Percentiles rank a stretch among this genome's conserved stretches.
phyloP scores from a whole-genome alignment of 2,113 vertebrate species.

The Anser brachyrhynchus region DNA sequence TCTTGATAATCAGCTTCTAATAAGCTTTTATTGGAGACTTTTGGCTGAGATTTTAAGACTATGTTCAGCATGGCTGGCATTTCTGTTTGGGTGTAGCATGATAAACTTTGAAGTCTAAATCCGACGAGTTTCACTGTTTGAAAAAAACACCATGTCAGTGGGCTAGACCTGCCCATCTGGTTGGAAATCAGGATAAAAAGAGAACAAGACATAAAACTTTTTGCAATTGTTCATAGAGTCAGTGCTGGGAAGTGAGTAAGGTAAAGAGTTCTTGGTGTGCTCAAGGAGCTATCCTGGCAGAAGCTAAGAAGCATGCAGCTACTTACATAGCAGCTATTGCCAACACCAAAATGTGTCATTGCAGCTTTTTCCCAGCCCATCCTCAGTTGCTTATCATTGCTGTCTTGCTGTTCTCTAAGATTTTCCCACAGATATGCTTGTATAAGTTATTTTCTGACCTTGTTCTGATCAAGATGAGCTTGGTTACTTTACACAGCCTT shows the following conservation, averaged over 20 bases:
- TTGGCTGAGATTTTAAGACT: not conserved
- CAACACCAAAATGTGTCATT: not conserved
- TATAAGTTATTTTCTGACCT: slow-evolving; percentile 32
- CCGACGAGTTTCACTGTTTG: not conserved
- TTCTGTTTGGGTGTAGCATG: not conserved
- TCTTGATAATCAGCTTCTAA: slow-evolving; percentile 16
- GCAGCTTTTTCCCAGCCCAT: not conserved
- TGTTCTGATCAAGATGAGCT: slow-evolving; percentile 25
- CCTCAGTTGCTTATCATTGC: not conserved
- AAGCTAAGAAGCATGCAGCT: not conserved
- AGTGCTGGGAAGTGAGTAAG: not conserved
- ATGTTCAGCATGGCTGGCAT: not conserved
- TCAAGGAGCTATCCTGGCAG: not conserved
- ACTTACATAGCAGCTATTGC: not conserved
- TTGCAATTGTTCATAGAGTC: not conserved
- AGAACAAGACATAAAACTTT: not conserved
- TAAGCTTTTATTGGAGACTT: not conserved
- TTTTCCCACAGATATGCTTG: slow-evolving; percentile 50
- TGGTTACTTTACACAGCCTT: not conserved
- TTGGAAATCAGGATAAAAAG: not conserved
- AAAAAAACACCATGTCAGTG: not conserved
- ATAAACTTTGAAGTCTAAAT: not conserved
- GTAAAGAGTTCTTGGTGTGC: not conserved
- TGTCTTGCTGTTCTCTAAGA: slow-evolving; percentile 38
- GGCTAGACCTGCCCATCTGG: not conserved